Evolutionary conservation across 2,113 vertebrate species (phyloP), one percentile per base, ranked within the genome.

Genomic region (Burhinus oedicnemus): DNA sequence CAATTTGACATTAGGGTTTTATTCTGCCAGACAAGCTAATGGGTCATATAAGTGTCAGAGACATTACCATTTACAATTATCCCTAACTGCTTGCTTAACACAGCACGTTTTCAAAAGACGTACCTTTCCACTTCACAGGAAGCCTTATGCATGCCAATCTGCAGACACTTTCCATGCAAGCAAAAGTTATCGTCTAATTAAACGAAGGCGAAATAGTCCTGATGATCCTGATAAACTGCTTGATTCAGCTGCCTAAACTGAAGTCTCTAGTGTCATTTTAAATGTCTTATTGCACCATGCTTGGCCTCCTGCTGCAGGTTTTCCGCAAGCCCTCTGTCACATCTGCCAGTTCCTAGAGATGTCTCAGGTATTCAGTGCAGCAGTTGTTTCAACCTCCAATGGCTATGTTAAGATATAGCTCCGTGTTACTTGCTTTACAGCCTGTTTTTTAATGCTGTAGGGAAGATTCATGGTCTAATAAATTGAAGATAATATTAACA

Each of bases 21-120:
- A 86, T 83, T 92, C 79, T 65, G 29, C 55, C 84, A 93, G 94
- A 90, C 34, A 83, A 92, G 49, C 75, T 96, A 95, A 96, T 97
- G 94, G 94, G 82, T 96, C 86, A 89, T 92, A 61, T 66, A 88
- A 82, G 77, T 83, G 70, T 85, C 96, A 96, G 90, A 83, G 58
- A 47, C 36, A 85, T 95, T 95, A 77, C 30, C 71, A 91, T 74
- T 76, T 57, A 89, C 80, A 96, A 95, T 97, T 90, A 95, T 45
- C 52, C 49, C 32, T 70, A 87, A 69, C 58, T 92, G 94, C 83
- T 95, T 94, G 90, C 89, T 83, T 93, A 93, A 92, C 64, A 62
- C 60, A 86, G 83, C 66, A 81, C 71, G 74, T 84, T 96, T 96
- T 55, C 70, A 65, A 58, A 80, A 91, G 74, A 82, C 2, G 5